Evolutionary conservation across 2,113 vertebrate species (phyloP).

Genomic region (Hyaena hyaena): DNA sequence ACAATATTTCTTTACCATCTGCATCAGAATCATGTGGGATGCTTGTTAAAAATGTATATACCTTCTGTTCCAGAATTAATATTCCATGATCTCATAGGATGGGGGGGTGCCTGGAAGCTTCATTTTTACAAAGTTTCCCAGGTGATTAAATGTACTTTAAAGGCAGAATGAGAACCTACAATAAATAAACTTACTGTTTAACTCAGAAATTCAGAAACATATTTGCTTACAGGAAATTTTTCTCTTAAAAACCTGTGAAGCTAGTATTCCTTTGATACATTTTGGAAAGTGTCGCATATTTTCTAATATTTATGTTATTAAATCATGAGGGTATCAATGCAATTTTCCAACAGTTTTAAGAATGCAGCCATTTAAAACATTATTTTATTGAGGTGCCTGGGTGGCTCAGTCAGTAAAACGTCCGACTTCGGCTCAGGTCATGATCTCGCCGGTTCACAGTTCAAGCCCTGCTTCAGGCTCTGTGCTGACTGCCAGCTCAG

Average conservation of each 20-base stretch:
- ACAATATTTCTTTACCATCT: not conserved
- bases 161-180: not conserved
- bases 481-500: no score
- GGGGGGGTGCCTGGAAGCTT: not conserved
- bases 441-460: no score
- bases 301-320: constrained; percentile 30
- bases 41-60: not conserved
- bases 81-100: not conserved
- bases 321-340: not conserved
- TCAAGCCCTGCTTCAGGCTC: no score
- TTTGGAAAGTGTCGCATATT: not conserved
- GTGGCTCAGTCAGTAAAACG: no score
- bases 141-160: not conserved
- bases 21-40: not conserved
- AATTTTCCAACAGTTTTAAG: not conserved
- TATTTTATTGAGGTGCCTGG: not conserved
- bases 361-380: not conserved
- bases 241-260: not conserved
- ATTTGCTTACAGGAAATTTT: not conserved
- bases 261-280: not conserved
- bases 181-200: not conserved
- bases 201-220: not conserved
- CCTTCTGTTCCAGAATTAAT: not conserved
- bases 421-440: no score
- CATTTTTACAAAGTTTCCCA: not conserved